Evolutionary conservation across 2,888 invertebrate species (phyloP).

Genomic region (Stictocephala bisonia): DNA sequence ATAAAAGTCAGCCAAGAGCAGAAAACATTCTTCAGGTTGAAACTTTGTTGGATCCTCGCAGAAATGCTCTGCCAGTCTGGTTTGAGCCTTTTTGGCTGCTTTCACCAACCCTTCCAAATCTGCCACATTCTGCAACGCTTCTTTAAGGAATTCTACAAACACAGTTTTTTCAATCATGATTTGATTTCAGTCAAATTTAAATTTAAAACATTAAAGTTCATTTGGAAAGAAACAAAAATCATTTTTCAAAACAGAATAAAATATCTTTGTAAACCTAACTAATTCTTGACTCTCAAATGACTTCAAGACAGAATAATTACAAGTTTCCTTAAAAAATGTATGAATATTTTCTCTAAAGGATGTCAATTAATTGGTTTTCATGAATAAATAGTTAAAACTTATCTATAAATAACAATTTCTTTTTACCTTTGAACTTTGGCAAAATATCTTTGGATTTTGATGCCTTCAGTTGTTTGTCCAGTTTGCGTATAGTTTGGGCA

Average conservation of each 20-base stretch:
- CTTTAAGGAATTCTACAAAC: slow-evolving; percentile 58
- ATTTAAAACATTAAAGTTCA: not conserved
- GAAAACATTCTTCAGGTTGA: slow-evolving; percentile 65
- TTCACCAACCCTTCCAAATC: slow-evolving; percentile 60
- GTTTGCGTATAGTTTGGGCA: slow-evolving; percentile 44
- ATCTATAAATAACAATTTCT: no score
- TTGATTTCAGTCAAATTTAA: not conserved
- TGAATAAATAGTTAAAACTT: no score
- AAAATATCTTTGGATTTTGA: slow-evolving; percentile 45
- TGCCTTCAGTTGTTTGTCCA: slow-evolving; percentile 43
- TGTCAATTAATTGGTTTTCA: no score
- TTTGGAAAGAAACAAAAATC: not conserved
- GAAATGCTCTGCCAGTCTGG: slow-evolving; percentile 64
- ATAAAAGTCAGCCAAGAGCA: slow-evolving; percentile 64
- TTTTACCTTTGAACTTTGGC: slow-evolving; percentile 53
- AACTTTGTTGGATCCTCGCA: slow-evolving; percentile 66
- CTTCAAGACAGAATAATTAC: no score
- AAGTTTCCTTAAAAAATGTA: no score
- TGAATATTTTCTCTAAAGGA: no score
- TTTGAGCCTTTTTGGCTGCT: slow-evolving; percentile 61
- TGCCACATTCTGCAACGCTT: slow-evolving; percentile 60
- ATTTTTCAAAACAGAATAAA: no score
- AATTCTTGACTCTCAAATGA: no score
- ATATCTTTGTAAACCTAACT: no score
- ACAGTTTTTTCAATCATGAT: not conserved